Percentiles rank a stretch among this genome's conserved stretches.
phyloP scores from a whole-genome alignment of 2,888 invertebrate genomes.

The Dicyrtoma fusca region DNA sequence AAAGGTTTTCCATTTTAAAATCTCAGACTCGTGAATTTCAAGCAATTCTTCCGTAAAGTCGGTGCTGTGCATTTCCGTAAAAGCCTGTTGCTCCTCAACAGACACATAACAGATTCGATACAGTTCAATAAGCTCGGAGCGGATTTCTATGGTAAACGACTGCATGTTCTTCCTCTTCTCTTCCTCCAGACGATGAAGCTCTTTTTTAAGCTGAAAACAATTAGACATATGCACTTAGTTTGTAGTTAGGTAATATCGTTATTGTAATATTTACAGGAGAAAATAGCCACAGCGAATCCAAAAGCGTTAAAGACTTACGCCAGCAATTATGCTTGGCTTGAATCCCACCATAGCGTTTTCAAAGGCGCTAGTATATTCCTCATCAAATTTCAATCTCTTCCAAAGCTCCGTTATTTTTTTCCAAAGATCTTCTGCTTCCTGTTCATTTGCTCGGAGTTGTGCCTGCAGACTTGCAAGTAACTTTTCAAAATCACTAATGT shows the following conservation, averaged over 20 bases:
- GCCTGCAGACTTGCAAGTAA: background rate
- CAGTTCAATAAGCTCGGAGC: conserved; percentile 17
- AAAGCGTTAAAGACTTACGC: background rate
- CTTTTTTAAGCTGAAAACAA: conserved; percentile 16
- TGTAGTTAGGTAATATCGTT: no score
- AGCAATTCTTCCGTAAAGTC: conserved; percentile 30
- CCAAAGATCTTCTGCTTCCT: conserved; percentile 20
- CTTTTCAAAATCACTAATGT: conserved; percentile 13
- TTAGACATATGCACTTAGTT: background rate
- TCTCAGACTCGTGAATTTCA: conserved; percentile 19
- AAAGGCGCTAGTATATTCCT: conserved; percentile 8
- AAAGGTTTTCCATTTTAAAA: conserved; percentile 27
- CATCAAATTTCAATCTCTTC: conserved; percentile 28
- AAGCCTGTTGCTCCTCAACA: background rate
- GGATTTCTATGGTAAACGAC: conserved; percentile 24
- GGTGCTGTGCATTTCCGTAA: conserved; percentile 2
- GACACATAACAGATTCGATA: conserved; percentile 24
- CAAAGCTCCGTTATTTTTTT: conserved; percentile 26
- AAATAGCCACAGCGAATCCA: no score
- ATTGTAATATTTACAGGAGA: no score
- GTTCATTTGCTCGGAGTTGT: conserved; percentile 19
- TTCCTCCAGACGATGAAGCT: conserved; percentile 23
- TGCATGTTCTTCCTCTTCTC: conserved; percentile 30
- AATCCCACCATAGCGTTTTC: background rate
- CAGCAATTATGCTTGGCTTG: conserved; percentile 17